A percentile compares a stretch with the other conserved stretches of the same genome.
phyloP scores from a whole-genome alignment of 2,888 invertebrate genomes.

The Amphimallon solstitiale region DNA sequence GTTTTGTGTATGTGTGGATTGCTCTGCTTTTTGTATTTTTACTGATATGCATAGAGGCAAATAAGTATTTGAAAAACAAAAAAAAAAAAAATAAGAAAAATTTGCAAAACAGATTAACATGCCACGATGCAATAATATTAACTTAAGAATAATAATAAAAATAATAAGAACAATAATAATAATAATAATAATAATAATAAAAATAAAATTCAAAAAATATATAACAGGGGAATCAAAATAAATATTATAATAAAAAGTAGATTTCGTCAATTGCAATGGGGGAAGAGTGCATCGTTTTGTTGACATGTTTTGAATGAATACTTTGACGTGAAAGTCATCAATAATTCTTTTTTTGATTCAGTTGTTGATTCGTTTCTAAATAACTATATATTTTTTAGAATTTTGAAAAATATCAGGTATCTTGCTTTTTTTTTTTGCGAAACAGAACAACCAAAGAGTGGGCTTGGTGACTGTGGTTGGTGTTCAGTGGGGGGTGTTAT shows the following conservation, averaged over 20 bases:
- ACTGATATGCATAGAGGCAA: slow-evolving; percentile 42
- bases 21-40: slow-evolving; percentile 57
- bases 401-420: slow-evolving; percentile 17
- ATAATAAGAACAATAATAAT: slow-evolving; percentile 48
- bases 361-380: neutral
- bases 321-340: slow-evolving; percentile 38
- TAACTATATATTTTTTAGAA: slow-evolving; percentile 11
- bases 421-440: slow-evolving; percentile 45
- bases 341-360: neutral
- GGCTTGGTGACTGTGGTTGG: slow-evolving; percentile 60
- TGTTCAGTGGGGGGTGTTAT: slow-evolving; percentile 60
- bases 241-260: slow-evolving; percentile 35
- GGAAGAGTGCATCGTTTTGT: slow-evolving; percentile 52
- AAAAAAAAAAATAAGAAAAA: slow-evolving; percentile 42
- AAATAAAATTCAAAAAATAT: slow-evolving; percentile 41
- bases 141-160: slow-evolving; percentile 47
- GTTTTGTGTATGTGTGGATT: slow-evolving; percentile 48
- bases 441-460: slow-evolving; percentile 63
- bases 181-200: slow-evolving; percentile 47
- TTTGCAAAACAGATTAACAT: slow-evolving; percentile 57
- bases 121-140: slow-evolving; percentile 60
- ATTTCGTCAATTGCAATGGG: slow-evolving; percentile 61
- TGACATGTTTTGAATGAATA: slow-evolving; percentile 37
- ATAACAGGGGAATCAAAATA: slow-evolving; percentile 2
- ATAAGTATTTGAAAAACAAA: slow-evolving; percentile 42